These are phyloP conservation scores for Drosophila basisetae DNA, from an alignment of 2,888 invertebrate genomes.

Conservation along the genomic window DNA sequence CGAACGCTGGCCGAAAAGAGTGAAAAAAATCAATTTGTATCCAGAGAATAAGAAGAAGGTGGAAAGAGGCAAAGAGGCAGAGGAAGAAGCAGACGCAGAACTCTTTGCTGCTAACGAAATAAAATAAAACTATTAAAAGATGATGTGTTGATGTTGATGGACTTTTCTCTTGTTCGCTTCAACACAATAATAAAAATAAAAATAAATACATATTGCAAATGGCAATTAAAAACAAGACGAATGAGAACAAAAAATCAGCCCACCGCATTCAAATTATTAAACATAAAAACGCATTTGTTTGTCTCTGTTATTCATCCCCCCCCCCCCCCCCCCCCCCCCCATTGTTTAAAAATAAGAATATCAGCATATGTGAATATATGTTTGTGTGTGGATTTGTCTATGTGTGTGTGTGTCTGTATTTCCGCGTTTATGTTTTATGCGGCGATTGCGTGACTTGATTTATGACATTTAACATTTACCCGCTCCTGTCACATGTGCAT, in stretches of 20 bases:
- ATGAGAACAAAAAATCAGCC: constrained; percentile 12
- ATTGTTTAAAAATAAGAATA: constrained; percentile 63
- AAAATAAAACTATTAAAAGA: constrained; percentile 61
- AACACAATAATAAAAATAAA: constrained; percentile 22
- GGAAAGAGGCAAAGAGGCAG: constrained; percentile 21
- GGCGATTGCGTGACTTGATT: constrained; percentile 71
- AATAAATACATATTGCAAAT: constrained; percentile 61
- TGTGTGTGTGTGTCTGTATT: constrained; percentile 40
- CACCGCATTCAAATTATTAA: constrained; percentile 38
- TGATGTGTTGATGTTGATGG: constrained; percentile 60
- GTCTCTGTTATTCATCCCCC: constrained; percentile 17
- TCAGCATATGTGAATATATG: constrained; percentile 28
- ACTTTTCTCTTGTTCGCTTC: constrained; percentile 19
- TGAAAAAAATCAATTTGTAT: constrained; percentile 81
- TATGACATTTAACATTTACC: constrained; percentile 75
- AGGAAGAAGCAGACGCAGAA: constrained; percentile 27
- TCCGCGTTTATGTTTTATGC: constrained; percentile 70
- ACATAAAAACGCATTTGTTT: constrained; percentile 40
- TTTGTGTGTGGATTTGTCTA: constrained; percentile 14
- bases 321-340: too few species aligned
- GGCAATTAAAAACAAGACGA: constrained; percentile 62
- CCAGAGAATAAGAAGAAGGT: constrained; percentile 49
- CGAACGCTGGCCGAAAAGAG: constrained; percentile 39
- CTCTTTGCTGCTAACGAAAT: constrained; percentile 35
- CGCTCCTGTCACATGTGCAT: constrained; percentile 41